Evolutionary conservation across 2,113 vertebrate species (phyloP).

Genomic region (Garra rufa): DNA sequence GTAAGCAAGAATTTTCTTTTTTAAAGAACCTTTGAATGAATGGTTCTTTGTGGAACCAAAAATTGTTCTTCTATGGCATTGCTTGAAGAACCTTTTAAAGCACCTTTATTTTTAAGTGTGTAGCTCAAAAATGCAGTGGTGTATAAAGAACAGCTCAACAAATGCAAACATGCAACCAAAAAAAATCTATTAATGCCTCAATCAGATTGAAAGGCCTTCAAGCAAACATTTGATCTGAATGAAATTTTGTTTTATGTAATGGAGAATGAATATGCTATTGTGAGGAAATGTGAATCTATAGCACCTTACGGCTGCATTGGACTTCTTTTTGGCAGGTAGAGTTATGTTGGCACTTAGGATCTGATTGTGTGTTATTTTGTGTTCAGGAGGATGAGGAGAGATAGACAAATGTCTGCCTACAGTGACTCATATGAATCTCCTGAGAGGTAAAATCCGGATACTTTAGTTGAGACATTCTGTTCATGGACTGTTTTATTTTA

Average conservation of each 20-base stretch:
- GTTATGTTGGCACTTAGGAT: not conserved
- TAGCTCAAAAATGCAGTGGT: too few species aligned
- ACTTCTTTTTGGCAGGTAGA: not conserved
- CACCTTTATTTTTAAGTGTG: too few species aligned
- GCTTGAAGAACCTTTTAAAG: too few species aligned
- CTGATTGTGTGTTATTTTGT: constrained; percentile 55
- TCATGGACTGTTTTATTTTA: not conserved
- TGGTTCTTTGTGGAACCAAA: too few species aligned
- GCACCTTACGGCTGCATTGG: not conserved
- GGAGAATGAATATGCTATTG: not conserved
- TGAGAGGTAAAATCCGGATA: constrained; percentile 79
- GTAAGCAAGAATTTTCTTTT: too few species aligned
- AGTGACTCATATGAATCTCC: constrained; percentile 77
- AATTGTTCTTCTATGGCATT: too few species aligned
- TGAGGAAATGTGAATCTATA: not conserved
- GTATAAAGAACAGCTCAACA: too few species aligned
- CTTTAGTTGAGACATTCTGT: constrained; percentile 3
- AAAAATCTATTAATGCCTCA: too few species aligned
- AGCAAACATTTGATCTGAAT: too few species aligned
- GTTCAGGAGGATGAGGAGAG: constrained; percentile 79
- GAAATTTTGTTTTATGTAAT: not conserved
- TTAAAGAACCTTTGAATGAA: too few species aligned
- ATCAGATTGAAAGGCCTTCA: too few species aligned
- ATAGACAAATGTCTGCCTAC: constrained; percentile 81
- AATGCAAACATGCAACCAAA: too few species aligned